These are phyloP conservation scores for Limnodromus scolopaceus DNA, from an alignment of 2,797 vertebrate genomes.

Conservation along the genomic window DNA sequence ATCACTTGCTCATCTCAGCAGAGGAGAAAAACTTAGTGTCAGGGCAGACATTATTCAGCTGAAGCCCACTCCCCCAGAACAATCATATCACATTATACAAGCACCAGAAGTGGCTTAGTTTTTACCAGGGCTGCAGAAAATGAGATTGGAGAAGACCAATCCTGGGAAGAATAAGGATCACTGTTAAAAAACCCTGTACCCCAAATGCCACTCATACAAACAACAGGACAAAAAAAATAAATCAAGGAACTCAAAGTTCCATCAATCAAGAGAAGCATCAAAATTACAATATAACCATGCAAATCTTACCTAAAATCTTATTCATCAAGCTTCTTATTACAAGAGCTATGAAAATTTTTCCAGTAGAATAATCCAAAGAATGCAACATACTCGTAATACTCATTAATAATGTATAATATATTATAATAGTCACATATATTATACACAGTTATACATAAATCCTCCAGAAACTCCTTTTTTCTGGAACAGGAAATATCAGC, in stretches of 20 bases:
- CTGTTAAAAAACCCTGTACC: not conserved
- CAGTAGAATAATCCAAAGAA: not conserved
- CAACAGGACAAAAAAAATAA: not conserved
- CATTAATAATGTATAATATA: not conserved
- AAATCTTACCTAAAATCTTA: not conserved
- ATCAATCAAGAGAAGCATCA: not conserved
- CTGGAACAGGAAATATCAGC: not conserved
- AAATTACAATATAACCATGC: not conserved
- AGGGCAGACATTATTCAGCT: not conserved
- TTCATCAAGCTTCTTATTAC: not conserved
- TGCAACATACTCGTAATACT: not conserved
- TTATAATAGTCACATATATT: too few relatives aligned
- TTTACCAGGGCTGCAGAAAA: not conserved
- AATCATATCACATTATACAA: not conserved
- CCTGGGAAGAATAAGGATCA: not conserved
- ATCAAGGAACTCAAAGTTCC: not conserved
- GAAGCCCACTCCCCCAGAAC: not conserved
- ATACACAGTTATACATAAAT: not conserved
- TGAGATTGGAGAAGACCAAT: not conserved
- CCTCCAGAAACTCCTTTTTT: not conserved
- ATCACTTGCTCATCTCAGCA: not conserved
- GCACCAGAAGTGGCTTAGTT: not conserved
- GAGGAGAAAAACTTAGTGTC: not conserved
- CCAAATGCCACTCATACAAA: not conserved
- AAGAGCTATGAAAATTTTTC: not conserved